Evolutionary conservation across 2,797 vertebrate genomes (phyloP).

Genomic region (Triplophysa bombifrons): DNA sequence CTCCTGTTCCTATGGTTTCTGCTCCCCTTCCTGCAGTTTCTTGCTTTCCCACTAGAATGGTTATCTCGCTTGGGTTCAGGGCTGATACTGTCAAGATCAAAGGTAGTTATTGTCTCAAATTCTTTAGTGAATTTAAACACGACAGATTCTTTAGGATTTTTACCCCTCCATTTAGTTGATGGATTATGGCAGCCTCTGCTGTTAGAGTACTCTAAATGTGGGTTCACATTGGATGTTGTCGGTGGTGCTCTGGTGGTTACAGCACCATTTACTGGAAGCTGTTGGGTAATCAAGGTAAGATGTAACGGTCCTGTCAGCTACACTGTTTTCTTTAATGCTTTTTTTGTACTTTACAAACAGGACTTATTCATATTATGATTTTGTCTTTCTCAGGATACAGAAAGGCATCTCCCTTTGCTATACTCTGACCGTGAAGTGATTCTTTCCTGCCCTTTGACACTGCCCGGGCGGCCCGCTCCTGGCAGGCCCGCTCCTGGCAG

Average conservation of each 20-base stretch:
- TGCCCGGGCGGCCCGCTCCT: too few species aligned
- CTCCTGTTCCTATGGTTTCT: too few species aligned
- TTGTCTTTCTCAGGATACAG: constrained; percentile 53
- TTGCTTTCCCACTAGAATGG: constrained; percentile 55
- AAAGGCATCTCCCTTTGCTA: constrained; percentile 52
- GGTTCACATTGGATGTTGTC: neutral
- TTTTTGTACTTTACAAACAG: too few species aligned
- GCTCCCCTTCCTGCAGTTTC: constrained; percentile 25
- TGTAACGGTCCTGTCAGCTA: neutral
- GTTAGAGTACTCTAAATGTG: too few species aligned
- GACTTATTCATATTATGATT: neutral
- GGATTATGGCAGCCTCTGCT: constrained; percentile 27
- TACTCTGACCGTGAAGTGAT: constrained; percentile 53
- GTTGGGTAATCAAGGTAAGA: constrained; percentile 47
- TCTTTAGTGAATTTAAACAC: neutral
- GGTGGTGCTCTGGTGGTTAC: constrained; percentile 47
- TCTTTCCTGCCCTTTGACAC: constrained; percentile 48
- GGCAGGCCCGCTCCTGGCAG: too few species aligned
- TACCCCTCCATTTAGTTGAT: constrained; percentile 35
- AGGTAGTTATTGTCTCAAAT: constrained; percentile 2
- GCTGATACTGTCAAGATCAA: constrained; percentile 50
- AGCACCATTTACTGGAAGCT: constrained; percentile 41
- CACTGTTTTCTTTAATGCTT: too few species aligned
- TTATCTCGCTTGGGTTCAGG: constrained; percentile 40
- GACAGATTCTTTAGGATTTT: neutral